A percentile compares a stretch with the other conserved stretches of the same genome.
Evolutionary conservation across 2,797 vertebrate species (phyloP).

Genomic region (Leucoraja ocellata): DNA sequence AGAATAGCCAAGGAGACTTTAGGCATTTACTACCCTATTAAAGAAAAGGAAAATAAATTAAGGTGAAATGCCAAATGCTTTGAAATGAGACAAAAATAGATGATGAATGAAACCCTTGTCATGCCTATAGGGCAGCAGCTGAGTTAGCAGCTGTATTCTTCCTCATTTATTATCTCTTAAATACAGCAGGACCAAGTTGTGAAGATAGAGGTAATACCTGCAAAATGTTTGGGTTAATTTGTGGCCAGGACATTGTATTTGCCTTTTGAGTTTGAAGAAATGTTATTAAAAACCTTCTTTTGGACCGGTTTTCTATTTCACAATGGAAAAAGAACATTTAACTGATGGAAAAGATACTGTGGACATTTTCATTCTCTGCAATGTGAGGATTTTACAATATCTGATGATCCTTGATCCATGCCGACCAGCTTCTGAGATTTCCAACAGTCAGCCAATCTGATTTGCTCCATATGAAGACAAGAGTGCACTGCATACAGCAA

Average conservation of each 20-base stretch:
- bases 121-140: not conserved
- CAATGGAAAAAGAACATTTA: not conserved
- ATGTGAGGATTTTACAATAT: too few relatives aligned
- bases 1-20: not conserved
- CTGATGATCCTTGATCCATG: too few relatives aligned
- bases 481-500: too few relatives aligned
- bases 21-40: not conserved
- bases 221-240: not conserved
- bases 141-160: not conserved
- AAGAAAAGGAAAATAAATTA: constrained; percentile 5
- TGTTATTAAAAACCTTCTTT: not conserved
- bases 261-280: not conserved
- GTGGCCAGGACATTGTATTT: not conserved
- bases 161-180: not conserved
- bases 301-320: not conserved
- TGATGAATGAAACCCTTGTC: not conserved
- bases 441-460: too few relatives aligned
- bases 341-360: too few relatives aligned
- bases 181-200: not conserved
- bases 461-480: too few relatives aligned
- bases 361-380: too few relatives aligned
- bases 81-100: constrained; percentile 1
- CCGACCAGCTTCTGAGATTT: too few relatives aligned
- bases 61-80: not conserved
- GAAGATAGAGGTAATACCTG: not conserved